Evolutionary conservation across 1,140 invertebrate species (phyloP).

Genomic region (Tribolium madens): DNA sequence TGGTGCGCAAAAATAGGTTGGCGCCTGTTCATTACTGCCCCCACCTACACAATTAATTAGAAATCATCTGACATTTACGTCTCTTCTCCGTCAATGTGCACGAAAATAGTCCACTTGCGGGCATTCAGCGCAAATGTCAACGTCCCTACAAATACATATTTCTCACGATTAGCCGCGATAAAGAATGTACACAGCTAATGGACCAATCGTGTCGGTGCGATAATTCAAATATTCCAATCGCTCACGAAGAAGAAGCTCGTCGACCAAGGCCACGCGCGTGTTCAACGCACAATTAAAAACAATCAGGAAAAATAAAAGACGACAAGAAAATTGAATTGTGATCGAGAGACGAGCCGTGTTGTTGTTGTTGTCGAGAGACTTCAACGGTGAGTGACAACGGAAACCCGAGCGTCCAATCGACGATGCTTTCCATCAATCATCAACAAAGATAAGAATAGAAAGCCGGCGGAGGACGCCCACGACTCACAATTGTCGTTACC

Average conservation of each 20-base stretch:
- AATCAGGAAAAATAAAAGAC: neutral
- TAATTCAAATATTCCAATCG: constrained; percentile 43
- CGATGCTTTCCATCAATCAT: constrained; percentile 21
- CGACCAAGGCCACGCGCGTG: neutral
- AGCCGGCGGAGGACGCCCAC: constrained; percentile 24
- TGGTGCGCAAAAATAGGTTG: constrained; percentile 4
- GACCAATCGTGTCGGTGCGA: constrained; percentile 40
- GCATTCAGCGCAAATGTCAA: constrained; percentile 29
- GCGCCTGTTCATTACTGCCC: constrained; percentile 15
- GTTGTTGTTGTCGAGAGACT: constrained; percentile 2
- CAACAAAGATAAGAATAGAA: constrained; percentile 33
- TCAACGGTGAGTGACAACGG: constrained; percentile 32
- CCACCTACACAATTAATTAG: constrained; percentile 14
- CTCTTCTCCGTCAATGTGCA: neutral
- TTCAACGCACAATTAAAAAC: neutral
- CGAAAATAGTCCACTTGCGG: neutral
- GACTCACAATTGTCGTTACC: constrained; percentile 26
- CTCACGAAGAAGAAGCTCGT: constrained; percentile 24
- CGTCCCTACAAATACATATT: constrained; percentile 41
- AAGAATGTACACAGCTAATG: constrained; percentile 40
- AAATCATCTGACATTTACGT: constrained; percentile 15
- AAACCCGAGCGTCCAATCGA: neutral
- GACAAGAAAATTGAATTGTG: neutral
- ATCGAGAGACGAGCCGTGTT: neutral
- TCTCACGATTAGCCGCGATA: constrained; percentile 39